These are phyloP conservation scores for Antheraea assamensis DNA, from an alignment of 2,888 invertebrate genomes.

Conservation along the genomic window DNA sequence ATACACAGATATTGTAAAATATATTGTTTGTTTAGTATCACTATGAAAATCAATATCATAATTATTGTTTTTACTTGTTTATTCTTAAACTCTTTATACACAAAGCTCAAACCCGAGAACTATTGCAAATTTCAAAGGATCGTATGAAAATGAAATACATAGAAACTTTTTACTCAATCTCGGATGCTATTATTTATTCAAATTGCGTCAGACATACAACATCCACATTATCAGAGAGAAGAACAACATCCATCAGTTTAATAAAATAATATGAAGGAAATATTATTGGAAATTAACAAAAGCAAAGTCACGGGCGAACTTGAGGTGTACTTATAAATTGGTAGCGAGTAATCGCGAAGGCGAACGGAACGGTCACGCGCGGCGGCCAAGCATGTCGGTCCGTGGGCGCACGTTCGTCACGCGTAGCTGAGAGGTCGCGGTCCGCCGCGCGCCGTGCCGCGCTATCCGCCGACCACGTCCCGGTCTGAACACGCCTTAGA, in stretches of 20 bases:
- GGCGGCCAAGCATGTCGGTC: conserved; percentile 50
- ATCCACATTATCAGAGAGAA: background rate
- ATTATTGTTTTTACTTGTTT: background rate
- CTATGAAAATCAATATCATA: background rate
- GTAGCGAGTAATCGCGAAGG: conserved; percentile 70
- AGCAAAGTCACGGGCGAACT: conserved; percentile 1
- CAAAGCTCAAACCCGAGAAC: too few relatives aligned
- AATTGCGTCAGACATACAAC: too few relatives aligned
- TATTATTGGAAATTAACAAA: conserved; percentile 19
- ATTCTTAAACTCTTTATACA: too few relatives aligned
- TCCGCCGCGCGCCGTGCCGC: conserved; percentile 46
- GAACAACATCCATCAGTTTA: background rate
- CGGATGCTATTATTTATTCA: too few relatives aligned
- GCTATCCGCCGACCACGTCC: conserved; percentile 26
- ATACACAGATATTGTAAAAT: background rate
- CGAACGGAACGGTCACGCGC: conserved; percentile 76
- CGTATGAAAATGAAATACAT: too few relatives aligned
- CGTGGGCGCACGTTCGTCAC: conserved; percentile 40
- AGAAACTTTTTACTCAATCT: too few relatives aligned
- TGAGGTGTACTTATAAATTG: conserved; percentile 46
- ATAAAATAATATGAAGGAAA: conserved; percentile 26
- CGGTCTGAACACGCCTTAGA: conserved; percentile 68
- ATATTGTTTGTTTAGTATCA: background rate
- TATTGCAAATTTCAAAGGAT: too few relatives aligned
- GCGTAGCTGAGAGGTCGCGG: conserved; percentile 49